These are phyloP conservation scores for Polydrusus tereticollis DNA, from an alignment of 2,888 invertebrate genomes.

Conservation along the genomic window DNA sequence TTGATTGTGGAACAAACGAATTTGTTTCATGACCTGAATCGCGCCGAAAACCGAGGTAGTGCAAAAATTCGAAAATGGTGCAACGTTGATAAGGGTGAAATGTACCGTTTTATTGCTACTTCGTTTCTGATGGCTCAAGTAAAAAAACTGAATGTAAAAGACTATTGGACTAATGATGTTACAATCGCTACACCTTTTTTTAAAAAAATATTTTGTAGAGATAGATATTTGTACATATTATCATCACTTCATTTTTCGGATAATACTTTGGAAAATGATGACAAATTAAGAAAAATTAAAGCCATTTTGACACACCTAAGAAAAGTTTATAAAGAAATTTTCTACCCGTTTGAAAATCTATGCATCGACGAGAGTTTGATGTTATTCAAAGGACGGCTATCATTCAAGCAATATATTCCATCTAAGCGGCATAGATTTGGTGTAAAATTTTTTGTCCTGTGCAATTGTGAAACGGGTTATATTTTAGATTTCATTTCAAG, in stretches of 20 bases:
- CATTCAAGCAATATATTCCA: neutral
- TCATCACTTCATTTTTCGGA: constrained; percentile 4
- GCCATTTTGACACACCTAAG: neutral
- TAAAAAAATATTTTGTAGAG: constrained; percentile 25
- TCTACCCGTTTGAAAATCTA: neutral
- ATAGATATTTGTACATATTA: constrained; percentile 33
- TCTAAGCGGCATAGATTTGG: neutral
- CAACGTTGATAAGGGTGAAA: constrained; percentile 3
- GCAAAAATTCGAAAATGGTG: neutral
- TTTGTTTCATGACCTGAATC: constrained; percentile 5
- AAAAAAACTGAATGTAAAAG: neutral
- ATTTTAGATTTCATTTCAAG: neutral
- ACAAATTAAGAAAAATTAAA: neutral
- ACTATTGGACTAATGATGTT: neutral
- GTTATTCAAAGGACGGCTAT: neutral
- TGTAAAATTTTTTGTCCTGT: neutral
- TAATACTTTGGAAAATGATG: neutral
- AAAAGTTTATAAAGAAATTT: neutral
- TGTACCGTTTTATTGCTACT: neutral
- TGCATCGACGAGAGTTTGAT: neutral
- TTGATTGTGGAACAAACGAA: constrained; percentile 6
- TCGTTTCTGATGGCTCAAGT: neutral
- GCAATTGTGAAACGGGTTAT: neutral
- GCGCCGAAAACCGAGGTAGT: neutral
- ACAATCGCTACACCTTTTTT: constrained; percentile 13